Percentiles rank a stretch among this genome's conserved stretches.
Conservation (phyloP, 2,113 vertebrate genomes). For the Patagioenas fasciata region DNA sequence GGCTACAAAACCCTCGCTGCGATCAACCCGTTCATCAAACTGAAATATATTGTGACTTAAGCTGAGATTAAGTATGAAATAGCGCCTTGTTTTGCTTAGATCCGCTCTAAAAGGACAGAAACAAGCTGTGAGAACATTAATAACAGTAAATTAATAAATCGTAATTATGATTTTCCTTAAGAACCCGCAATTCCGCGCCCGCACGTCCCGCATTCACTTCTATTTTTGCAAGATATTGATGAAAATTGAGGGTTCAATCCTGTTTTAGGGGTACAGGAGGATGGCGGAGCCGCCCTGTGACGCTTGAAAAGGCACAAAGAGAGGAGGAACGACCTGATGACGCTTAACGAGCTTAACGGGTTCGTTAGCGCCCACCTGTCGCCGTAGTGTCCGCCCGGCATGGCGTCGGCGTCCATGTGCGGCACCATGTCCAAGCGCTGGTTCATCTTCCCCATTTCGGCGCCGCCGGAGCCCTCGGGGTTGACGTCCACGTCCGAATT, state of each 20-base stretch:
- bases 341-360: neutral
- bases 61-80: neutral
- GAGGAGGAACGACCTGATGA: neutral
- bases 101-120: neutral
- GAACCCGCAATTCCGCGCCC: too few species aligned
- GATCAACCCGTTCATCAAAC: too few species aligned
- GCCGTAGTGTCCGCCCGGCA: constrained; percentile 67
- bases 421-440: constrained; percentile 88
- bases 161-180: neutral
- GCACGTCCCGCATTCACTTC: too few species aligned
- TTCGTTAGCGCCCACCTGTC: constrained; percentile 68
- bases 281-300: too few species aligned
- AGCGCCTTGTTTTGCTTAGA: neutral
- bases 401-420: constrained; percentile 65
- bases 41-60: neutral
- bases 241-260: neutral
- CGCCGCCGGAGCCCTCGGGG: constrained; percentile 53
- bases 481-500: constrained; percentile 65
- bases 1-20: too few species aligned
- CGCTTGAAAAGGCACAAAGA: neutral
- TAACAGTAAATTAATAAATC: neutral
- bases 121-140: fast-evolving
- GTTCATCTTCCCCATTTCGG: constrained; percentile 88
- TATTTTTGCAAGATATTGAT: neutral
- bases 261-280: too few species aligned